A percentile compares a stretch with the other conserved stretches of the same genome.
Conservation (phyloP, 2,888 invertebrate species). For the Xestia ashworthii region DNA sequence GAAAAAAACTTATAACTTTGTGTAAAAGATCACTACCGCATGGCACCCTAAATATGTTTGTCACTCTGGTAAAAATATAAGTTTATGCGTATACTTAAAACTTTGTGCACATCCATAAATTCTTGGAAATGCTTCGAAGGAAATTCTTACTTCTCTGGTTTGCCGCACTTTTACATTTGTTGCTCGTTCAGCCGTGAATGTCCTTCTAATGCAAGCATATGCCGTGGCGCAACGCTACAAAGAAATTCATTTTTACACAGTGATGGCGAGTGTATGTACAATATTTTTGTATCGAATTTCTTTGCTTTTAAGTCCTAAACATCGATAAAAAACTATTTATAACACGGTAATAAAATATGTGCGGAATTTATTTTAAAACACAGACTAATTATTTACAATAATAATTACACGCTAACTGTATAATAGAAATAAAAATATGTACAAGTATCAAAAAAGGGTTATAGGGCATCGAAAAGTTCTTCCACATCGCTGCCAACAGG, state of each 20-base stretch:
- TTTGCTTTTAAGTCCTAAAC: neutral
- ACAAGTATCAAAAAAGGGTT: too few species aligned
- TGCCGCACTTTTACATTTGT: slow-evolving; percentile 52
- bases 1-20: slow-evolving; percentile 42
- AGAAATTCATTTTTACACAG: slow-evolving; percentile 30
- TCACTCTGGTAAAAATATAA: slow-evolving; percentile 49
- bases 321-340: neutral
- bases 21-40: slow-evolving; percentile 49
- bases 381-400: too few species aligned
- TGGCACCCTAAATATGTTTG: slow-evolving; percentile 46
- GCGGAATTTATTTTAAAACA: too few species aligned
- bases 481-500: too few species aligned
- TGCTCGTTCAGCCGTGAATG: slow-evolving; percentile 42
- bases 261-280: neutral
- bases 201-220: slow-evolving; percentile 39
- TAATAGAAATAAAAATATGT: too few species aligned
- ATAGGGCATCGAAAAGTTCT: too few species aligned
- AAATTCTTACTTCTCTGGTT: slow-evolving; percentile 47
- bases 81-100: slow-evolving; percentile 43
- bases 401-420: too few species aligned
- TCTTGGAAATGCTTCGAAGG: slow-evolving; percentile 44
- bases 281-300: slow-evolving; percentile 3
- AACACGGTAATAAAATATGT: neutral
- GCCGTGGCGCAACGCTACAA: neutral
- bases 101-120: slow-evolving; percentile 43